Percentiles rank a stretch among this genome's conserved stretches.
phyloP scores from a whole-genome alignment of 2,888 invertebrate genomes.

The Pheosia gnoma region DNA sequence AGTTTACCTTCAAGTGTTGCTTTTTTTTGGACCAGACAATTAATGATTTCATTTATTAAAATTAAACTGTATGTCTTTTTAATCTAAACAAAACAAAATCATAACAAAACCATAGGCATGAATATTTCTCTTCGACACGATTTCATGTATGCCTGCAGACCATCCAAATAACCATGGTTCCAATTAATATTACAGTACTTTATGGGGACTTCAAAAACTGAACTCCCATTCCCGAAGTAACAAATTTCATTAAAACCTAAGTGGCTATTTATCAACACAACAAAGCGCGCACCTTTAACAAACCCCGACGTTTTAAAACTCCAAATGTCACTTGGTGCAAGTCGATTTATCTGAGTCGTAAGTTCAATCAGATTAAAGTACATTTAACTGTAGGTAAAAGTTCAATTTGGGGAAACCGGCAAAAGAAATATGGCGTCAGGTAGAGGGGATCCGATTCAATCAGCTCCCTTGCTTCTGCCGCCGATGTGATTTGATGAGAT shows the following conservation, averaged over 20 bases:
- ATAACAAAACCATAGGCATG: no score
- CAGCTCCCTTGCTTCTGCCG: slow-evolving; percentile 74
- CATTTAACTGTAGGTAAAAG: slow-evolving; percentile 79
- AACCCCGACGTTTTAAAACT: slow-evolving; percentile 34
- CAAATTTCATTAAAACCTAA: slow-evolving; percentile 15
- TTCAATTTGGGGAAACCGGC: slow-evolving; percentile 77
- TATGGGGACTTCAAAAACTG: not conserved
- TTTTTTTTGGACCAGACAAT: no score
- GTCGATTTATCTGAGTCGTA: slow-evolving; percentile 74
- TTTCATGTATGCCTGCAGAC: no score
- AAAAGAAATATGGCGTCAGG: slow-evolving; percentile 78
- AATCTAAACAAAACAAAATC: no score
- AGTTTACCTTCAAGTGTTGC: no score
- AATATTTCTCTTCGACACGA: no score
- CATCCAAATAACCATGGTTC: no score
- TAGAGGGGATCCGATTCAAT: slow-evolving; percentile 80
- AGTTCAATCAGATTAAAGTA: slow-evolving; percentile 82
- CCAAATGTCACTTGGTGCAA: slow-evolving; percentile 39
- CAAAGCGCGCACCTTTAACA: slow-evolving; percentile 11
- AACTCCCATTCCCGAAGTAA: slow-evolving; percentile 11
- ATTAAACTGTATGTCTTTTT: no score
- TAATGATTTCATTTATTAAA: no score
- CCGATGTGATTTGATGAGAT: slow-evolving; percentile 80
- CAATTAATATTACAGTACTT: no score
- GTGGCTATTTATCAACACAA: slow-evolving; percentile 39